Conservation (phyloP, 2,113 vertebrate species). For the Ameiurus melas region DNA sequence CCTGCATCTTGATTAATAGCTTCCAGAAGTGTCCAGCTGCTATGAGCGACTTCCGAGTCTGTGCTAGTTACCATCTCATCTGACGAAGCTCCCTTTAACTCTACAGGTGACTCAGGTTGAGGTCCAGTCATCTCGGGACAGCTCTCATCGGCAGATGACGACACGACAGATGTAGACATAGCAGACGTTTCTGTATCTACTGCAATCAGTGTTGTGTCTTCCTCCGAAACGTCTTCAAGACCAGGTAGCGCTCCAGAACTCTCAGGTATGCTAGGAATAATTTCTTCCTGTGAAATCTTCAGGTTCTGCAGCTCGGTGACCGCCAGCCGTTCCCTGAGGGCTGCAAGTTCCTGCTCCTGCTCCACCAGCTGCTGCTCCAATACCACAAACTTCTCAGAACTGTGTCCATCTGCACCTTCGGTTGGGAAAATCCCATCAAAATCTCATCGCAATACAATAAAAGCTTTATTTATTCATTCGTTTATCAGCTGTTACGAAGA, state of each 20-base stretch:
- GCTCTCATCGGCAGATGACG: slow-evolving; percentile 63
- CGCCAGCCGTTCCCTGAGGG: slow-evolving; percentile 62
- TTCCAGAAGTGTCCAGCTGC: slow-evolving; percentile 78
- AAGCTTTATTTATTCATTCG: not conserved
- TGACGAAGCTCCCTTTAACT: slow-evolving; percentile 72
- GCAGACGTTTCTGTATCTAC: slow-evolving; percentile 66
- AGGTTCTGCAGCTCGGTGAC: slow-evolving; percentile 61
- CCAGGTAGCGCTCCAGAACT: slow-evolving; percentile 42
- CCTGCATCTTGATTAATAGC: slow-evolving; percentile 73
- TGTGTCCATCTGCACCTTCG: slow-evolving; percentile 13
- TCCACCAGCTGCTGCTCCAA: slow-evolving; percentile 68
- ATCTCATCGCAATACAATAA: not conserved
- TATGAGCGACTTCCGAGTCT: slow-evolving; percentile 78
- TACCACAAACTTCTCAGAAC: slow-evolving; percentile 34
- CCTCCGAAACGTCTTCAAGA: slow-evolving; percentile 63
- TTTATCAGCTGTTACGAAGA: not conserved
- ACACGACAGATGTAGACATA: slow-evolving; percentile 64
- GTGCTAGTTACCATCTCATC: slow-evolving; percentile 78
- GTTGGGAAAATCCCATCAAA: slow-evolving; percentile 19
- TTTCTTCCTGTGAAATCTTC: slow-evolving; percentile 47
- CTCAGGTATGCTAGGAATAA: not conserved
- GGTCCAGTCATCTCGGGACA: slow-evolving; percentile 68
- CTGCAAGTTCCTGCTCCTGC: slow-evolving; percentile 66
- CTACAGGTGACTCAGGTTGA: slow-evolving; percentile 71
- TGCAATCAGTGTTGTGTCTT: slow-evolving; percentile 69